Evolutionary conservation across 2,888 invertebrate species (phyloP).

Genomic region (Lithophane semibrunnea): DNA sequence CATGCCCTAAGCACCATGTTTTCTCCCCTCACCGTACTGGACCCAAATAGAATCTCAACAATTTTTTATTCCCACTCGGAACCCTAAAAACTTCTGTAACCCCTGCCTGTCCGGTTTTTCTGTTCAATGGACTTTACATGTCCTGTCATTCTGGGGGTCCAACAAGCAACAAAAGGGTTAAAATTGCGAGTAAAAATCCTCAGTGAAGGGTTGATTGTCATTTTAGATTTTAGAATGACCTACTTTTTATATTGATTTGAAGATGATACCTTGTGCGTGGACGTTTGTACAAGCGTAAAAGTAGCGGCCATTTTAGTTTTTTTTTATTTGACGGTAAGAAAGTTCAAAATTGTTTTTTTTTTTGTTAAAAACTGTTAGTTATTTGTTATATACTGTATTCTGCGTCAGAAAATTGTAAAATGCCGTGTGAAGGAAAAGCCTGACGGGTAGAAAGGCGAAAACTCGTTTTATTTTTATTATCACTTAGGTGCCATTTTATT

Average conservation of each 20-base stretch:
- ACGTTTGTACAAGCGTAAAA: conserved; percentile 1
- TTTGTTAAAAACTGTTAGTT: no score
- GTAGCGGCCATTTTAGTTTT: conserved; percentile 8
- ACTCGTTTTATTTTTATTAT: conserved; percentile 1
- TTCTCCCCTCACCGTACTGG: not conserved
- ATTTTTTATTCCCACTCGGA: conserved; percentile 23
- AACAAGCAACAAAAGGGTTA: conserved; percentile 74
- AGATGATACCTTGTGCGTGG: conserved; percentile 25
- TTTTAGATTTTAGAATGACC: conserved; percentile 65
- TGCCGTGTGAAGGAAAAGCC: not conserved
- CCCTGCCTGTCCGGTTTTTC: conserved; percentile 73
- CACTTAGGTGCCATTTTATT: not conserved
- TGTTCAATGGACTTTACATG: conserved; percentile 83
- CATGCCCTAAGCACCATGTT: not conserved
- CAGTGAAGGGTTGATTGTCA: conserved; percentile 71
- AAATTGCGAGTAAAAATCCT: conserved; percentile 72
- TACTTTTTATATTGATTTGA: conserved; percentile 61
- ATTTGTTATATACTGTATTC: not conserved
- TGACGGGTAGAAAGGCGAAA: not conserved
- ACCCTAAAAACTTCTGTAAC: conserved; percentile 56
- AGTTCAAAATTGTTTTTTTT: not conserved
- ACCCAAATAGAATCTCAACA: not conserved
- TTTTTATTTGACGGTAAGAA: not conserved
- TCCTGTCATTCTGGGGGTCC: conserved; percentile 78
- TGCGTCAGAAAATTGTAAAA: not conserved